Evolutionary conservation across 2,797 vertebrate species (phyloP).

Genomic region (Varecia variegata): DNA sequence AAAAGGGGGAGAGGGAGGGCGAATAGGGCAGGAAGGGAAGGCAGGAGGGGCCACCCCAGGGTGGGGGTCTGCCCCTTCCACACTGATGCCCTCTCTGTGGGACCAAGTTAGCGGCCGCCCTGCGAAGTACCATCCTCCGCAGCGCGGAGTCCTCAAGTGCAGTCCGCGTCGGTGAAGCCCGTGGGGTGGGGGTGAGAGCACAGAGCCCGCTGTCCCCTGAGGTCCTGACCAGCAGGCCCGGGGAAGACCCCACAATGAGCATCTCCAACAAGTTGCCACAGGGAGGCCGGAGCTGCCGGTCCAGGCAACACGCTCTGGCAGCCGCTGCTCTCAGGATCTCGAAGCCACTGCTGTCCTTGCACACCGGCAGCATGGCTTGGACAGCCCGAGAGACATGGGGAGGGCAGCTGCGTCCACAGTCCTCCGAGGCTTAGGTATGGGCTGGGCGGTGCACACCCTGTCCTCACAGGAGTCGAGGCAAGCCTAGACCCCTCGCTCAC

Average conservation of each 20-base stretch:
- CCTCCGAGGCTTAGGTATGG: not conserved
- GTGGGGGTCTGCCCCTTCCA: not conserved
- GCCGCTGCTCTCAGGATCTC: too few species aligned
- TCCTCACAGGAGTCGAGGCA: too few species aligned
- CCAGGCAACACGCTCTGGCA: not conserved
- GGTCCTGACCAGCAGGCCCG: not conserved
- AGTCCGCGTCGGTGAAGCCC: not conserved
- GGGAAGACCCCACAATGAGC: not conserved
- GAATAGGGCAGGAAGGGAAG: too few species aligned
- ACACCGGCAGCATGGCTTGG: not conserved
- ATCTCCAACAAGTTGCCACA: not conserved
- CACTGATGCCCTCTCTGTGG: not conserved
- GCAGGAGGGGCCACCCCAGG: not conserved
- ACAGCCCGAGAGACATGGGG: not conserved
- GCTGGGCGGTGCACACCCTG: not conserved
- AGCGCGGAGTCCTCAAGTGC: not conserved
- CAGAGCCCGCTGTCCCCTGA: not conserved
- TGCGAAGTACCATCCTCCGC: not conserved
- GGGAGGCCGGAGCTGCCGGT: not conserved
- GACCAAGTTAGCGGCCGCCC: not conserved
- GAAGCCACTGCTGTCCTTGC: too few species aligned
- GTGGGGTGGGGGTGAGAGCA: too few species aligned
- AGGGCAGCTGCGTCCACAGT: too few species aligned
- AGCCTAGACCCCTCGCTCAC: accelerated
- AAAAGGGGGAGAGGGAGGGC: too few species aligned